phyloP scores from a whole-genome alignment of 1,140 invertebrate species.

The Sitobion miscanthi region DNA sequence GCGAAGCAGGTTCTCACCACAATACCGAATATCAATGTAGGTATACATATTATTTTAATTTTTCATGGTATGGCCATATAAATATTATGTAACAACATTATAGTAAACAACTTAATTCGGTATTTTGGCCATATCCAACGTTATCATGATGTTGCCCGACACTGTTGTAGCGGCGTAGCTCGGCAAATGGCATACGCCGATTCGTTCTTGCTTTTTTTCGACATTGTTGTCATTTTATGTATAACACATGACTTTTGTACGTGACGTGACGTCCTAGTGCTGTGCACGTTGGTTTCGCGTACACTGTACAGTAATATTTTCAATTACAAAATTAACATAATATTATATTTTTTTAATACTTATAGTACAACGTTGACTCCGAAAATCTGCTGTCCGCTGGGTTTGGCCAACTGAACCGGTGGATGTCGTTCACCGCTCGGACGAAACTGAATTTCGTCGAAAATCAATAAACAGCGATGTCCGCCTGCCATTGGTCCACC shows the following conservation, averaged over 20 bases:
- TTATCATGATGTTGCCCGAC: background rate
- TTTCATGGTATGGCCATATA: background rate
- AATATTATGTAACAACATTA: background rate
- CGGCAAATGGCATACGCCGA: no score
- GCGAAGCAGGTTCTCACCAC: no score
- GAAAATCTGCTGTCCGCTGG: background rate
- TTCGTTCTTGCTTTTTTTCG: background rate
- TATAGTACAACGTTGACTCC: background rate
- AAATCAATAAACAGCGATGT: background rate
- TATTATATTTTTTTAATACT: background rate
- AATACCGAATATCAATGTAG: background rate
- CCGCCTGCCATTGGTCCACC: background rate
- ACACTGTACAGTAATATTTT: background rate
- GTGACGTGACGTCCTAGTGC: background rate
- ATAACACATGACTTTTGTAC: background rate
- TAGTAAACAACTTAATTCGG: background rate
- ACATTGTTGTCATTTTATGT: constrained; percentile 8
- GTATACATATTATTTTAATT: background rate
- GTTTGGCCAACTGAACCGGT: background rate
- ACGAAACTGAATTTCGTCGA: background rate
- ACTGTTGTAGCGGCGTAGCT: no score
- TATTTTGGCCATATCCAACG: background rate
- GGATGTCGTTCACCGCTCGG: background rate
- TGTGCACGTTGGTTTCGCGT: background rate
- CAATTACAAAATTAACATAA: background rate